These are phyloP conservation scores for Apodemus speciosus DNA, from an alignment of 2,113 vertebrate genomes.

Conservation along the genomic window DNA sequence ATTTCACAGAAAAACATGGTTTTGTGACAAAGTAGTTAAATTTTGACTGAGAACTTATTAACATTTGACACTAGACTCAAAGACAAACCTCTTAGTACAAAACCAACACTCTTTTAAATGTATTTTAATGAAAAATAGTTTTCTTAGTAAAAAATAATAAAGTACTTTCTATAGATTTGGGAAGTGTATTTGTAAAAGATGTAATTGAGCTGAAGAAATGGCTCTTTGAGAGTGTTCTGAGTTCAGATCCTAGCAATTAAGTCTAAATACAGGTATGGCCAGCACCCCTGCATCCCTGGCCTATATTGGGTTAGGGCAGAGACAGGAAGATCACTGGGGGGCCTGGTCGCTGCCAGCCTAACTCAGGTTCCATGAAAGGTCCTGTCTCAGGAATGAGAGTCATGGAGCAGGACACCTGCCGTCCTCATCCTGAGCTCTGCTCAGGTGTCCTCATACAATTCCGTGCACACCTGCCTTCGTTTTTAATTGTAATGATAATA, in stretches of 20 bases:
- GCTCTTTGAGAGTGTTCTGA: not conserved
- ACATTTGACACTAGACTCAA: constrained; percentile 12
- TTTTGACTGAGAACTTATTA: constrained; percentile 18
- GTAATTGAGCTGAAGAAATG: not conserved
- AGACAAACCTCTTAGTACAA: not conserved
- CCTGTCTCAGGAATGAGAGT: not conserved
- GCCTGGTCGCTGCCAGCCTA: not conserved
- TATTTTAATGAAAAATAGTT: constrained; percentile 27
- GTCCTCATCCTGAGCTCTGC: not conserved
- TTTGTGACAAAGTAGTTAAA: not conserved
- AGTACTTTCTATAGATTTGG: not conserved
- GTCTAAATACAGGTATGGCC: not conserved
- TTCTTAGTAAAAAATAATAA: constrained; percentile 27
- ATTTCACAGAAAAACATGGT: constrained; percentile 21
- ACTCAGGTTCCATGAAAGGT: not conserved
- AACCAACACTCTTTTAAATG: constrained; percentile 1
- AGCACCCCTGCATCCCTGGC: too few species aligned
- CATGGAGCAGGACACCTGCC: not conserved
- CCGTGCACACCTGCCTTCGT: not conserved
- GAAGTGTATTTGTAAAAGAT: not conserved
- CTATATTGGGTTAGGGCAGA: too few species aligned
- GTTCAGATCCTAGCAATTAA: not conserved
- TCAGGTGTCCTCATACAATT: not conserved
- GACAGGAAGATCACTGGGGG: not conserved
- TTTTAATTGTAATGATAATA: not conserved